A percentile compares a stretch with the other conserved stretches of the same genome.
phyloP scores from a whole-genome alignment of 2,888 invertebrate species.

The Sclerodermus sp. region DNA sequence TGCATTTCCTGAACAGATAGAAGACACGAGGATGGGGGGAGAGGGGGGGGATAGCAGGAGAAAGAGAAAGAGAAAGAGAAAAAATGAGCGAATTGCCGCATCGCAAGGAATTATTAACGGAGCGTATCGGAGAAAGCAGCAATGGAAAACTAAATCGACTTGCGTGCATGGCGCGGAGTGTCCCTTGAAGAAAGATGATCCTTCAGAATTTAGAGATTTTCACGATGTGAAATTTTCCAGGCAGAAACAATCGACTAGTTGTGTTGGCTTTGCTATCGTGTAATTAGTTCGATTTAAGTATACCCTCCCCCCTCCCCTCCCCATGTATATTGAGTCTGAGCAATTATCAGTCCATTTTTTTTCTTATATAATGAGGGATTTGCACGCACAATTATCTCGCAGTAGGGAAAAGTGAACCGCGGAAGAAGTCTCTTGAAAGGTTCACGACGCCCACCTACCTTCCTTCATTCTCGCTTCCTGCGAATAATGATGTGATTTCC shows the following conservation, averaged over 20 bases:
- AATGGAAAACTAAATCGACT: constrained; percentile 37
- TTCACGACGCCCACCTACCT: constrained; percentile 16
- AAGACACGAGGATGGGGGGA: constrained; percentile 17
- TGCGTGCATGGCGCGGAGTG: constrained; percentile 12
- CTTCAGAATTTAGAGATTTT: background rate
- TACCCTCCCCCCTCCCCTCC: too few relatives aligned
- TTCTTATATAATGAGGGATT: too few relatives aligned
- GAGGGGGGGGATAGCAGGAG: constrained; percentile 14
- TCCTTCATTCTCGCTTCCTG: constrained; percentile 39
- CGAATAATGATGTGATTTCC: constrained; percentile 36
- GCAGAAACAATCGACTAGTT: too few relatives aligned
- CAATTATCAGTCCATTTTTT: too few relatives aligned
- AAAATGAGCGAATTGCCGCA: constrained; percentile 30
- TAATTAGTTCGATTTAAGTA: too few relatives aligned
- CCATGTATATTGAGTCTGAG: too few relatives aligned
- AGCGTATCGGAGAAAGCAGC: constrained; percentile 53
- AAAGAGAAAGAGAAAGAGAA: constrained; percentile 32
- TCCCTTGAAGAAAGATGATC: constrained; percentile 11
- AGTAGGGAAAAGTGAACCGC: too few relatives aligned
- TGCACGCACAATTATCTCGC: too few relatives aligned
- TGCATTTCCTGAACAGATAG: too few relatives aligned
- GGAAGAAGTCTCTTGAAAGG: too few relatives aligned
- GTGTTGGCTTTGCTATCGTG: too few relatives aligned
- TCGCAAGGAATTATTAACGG: constrained; percentile 49
- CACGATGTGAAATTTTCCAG: background rate